These are phyloP conservation scores for Anthopleura xanthogrammica DNA, from an alignment of 92 coral and sea anemone species.

Conservation along the genomic window DNA sequence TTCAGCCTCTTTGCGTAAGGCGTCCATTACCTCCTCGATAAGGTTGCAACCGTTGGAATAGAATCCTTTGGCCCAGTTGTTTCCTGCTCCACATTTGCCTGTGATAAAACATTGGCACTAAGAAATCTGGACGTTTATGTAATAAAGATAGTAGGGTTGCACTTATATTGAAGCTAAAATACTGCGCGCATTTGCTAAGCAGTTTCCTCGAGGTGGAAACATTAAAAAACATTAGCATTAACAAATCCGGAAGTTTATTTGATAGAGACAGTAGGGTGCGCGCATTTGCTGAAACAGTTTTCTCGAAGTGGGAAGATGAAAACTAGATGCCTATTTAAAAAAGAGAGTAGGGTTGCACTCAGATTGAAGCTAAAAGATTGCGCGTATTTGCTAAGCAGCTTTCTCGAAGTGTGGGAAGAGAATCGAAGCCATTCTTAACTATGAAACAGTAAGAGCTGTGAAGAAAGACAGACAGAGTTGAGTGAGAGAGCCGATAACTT, in stretches of 20 bases:
- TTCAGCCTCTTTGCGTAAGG: conserved; percentile 80
- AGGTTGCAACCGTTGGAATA: conserved; percentile 79
- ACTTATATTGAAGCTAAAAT: not conserved
- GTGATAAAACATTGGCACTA: not conserved
- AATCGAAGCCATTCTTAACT: not conserved
- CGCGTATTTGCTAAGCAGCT: not conserved
- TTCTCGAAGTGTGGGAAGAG: too few relatives aligned
- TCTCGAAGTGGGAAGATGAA: too few relatives aligned
- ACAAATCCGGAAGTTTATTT: too few relatives aligned
- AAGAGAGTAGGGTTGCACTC: too few relatives aligned
- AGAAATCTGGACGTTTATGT: not conserved
- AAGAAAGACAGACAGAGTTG: too few relatives aligned
- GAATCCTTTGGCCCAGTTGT: conserved; percentile 94
- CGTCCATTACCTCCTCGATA: conserved; percentile 73
- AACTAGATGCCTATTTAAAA: too few relatives aligned
- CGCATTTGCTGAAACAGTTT: not conserved
- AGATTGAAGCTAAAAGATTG: not conserved
- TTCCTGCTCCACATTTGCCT: conserved; percentile 90
- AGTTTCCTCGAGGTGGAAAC: too few relatives aligned
- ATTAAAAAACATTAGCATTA: not conserved
- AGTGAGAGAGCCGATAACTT: too few relatives aligned
- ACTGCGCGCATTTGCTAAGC: not conserved
- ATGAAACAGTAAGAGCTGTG: not conserved
- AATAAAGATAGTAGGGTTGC: too few relatives aligned
- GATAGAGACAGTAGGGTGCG: not conserved